Percentiles rank a stretch among this genome's conserved stretches.
Conservation (phyloP, 2,888 invertebrate genomes). For the Rhopalosiphum nymphaeae region DNA sequence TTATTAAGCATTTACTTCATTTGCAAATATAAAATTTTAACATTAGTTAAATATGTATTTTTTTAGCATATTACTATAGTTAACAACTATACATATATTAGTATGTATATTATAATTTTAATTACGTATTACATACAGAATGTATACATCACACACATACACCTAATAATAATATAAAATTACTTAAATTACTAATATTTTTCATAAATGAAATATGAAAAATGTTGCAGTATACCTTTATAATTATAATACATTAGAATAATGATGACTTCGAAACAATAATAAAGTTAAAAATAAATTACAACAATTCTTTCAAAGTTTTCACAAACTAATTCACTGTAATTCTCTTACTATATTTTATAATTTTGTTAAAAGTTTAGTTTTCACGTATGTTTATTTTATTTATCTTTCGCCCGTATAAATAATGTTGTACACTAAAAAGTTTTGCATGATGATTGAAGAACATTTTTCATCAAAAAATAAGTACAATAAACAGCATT, state of each 20-base stretch:
- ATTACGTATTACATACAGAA: not conserved
- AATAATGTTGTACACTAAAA: constrained; percentile 33
- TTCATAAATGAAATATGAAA: not conserved
- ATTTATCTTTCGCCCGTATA: constrained; percentile 24
- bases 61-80: not conserved
- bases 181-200: not conserved
- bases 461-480: constrained; percentile 17
- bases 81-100: not conserved
- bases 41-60: not conserved
- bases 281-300: not conserved
- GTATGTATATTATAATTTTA: not conserved
- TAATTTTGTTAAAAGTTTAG: constrained; percentile 2
- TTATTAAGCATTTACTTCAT: not conserved
- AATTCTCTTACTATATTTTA: not conserved
- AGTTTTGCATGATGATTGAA: not conserved
- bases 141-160: not conserved
- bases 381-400: not conserved
- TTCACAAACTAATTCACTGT: not conserved
- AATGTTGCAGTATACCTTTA: not conserved
- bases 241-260: not conserved
- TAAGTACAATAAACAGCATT: constrained; percentile 1
- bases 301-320: not conserved
- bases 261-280: not conserved
- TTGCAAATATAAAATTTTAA: not conserved
- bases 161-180: not conserved